These are phyloP conservation scores for Lordiphosa mommai DNA, from an alignment of 1,140 invertebrate species.

Conservation along the genomic window DNA sequence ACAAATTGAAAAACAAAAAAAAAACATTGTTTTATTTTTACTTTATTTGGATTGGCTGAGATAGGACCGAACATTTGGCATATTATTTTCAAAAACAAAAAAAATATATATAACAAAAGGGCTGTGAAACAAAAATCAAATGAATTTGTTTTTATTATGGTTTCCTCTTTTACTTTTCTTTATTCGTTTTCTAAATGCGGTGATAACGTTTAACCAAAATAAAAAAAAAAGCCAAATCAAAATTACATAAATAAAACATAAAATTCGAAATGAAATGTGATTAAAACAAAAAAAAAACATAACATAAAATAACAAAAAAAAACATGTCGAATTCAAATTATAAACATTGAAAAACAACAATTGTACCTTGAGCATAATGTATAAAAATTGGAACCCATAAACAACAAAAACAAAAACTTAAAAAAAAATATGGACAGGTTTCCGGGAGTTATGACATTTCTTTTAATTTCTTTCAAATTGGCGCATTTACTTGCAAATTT, in stretches of 20 bases:
- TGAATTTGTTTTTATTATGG: conserved; percentile 33
- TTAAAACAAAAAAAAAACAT: conserved; percentile 40
- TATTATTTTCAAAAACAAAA: conserved; percentile 15
- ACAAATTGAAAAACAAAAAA: conserved; percentile 54
- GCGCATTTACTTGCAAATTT: conserved; percentile 66
- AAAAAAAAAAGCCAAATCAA: conserved; percentile 73
- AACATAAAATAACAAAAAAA: conserved; percentile 41
- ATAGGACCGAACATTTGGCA: conserved; percentile 21
- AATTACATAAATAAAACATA: conserved; percentile 61
- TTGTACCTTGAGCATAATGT: conserved; percentile 68
- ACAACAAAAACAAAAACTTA: conserved; percentile 28
- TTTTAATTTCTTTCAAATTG: conserved; percentile 32
- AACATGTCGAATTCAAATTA: conserved; percentile 54
- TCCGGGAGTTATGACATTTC: conserved; percentile 38
- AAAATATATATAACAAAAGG: conserved; percentile 22
- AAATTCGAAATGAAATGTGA: conserved; percentile 71
- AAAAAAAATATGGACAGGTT: conserved; percentile 51
- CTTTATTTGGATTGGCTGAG: conserved; percentile 43
- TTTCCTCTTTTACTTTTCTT: conserved; percentile 23
- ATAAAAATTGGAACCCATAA: conserved; percentile 59
- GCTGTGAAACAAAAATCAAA: conserved; percentile 64
- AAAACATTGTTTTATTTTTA: conserved; percentile 17
- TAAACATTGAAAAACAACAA: conserved; percentile 46
- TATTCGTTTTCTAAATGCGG: conserved; percentile 48
- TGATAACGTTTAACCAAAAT: conserved; percentile 45